Conservation (phyloP, 2,113 vertebrate species). For the Oncorhynchus tshawytscha region DNA sequence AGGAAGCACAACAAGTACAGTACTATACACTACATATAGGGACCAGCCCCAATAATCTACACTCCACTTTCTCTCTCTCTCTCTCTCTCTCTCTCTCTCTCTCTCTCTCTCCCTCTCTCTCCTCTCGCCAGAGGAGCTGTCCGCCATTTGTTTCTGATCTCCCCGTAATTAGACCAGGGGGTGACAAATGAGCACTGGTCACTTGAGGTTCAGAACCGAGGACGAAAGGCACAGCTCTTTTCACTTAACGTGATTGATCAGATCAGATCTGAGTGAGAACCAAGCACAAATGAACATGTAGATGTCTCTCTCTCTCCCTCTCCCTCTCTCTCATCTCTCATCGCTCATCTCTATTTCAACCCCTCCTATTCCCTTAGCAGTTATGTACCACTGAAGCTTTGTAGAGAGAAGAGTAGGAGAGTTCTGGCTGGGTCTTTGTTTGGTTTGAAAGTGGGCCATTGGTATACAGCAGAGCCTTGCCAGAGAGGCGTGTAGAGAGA, state of each 20-base stretch:
- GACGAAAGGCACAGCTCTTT: constrained; percentile 34
- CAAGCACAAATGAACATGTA: too few relatives aligned
- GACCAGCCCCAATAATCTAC: not conserved
- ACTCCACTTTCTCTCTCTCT: not conserved
- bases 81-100: too few relatives aligned
- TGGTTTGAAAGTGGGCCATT: constrained; percentile 7
- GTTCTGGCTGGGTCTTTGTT: constrained; percentile 7
- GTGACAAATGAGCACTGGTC: constrained; percentile 52
- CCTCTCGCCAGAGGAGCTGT: constrained; percentile 25
- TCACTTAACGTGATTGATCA: too few relatives aligned
- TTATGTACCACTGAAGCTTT: not conserved
- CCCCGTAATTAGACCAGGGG: constrained; percentile 50
- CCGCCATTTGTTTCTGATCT: constrained; percentile 46
- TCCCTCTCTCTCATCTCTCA: not conserved
- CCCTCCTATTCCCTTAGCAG: not conserved
- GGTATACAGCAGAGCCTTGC: constrained; percentile 12
- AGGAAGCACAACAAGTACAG: not conserved
- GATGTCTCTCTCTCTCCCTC: not conserved
- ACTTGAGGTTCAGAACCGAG: constrained; percentile 16
- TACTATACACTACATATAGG: not conserved
- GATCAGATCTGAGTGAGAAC: too few relatives aligned
- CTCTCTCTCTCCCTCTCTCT: too few relatives aligned
- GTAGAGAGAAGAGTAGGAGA: not conserved
- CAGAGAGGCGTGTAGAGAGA: not conserved
- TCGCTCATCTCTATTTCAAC: not conserved